phyloP scores from a whole-genome alignment of 2,797 vertebrate genomes.

The Pantherophis alleghaniensis region DNA sequence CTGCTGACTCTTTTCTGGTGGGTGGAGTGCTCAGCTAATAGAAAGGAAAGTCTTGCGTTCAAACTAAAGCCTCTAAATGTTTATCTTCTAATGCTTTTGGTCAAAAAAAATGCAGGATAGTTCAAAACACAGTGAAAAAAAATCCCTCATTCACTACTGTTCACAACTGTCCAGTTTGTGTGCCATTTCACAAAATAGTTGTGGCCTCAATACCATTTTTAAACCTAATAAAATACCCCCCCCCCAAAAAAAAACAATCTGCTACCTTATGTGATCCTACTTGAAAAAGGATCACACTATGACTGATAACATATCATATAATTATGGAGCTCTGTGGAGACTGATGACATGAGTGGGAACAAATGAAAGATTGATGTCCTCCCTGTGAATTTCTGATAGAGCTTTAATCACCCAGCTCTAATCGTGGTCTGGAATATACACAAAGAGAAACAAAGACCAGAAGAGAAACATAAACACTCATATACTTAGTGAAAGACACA shows the following conservation, averaged over 20 bases:
- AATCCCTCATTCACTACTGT: background rate
- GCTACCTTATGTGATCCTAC: background rate
- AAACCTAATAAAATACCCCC: background rate
- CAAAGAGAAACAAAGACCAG: background rate
- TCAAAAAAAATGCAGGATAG: background rate
- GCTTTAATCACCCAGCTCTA: background rate
- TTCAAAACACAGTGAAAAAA: background rate
- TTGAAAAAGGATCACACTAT: background rate
- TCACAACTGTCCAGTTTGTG: background rate
- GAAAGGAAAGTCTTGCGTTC: background rate
- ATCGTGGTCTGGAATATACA: background rate
- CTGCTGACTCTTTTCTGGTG: background rate
- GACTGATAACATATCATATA: background rate
- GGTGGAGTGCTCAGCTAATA: no score
- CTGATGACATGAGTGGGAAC: background rate
- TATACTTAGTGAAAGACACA: background rate
- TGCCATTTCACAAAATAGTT: background rate
- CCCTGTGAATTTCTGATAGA: background rate
- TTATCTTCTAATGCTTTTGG: background rate
- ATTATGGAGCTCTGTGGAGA: background rate
- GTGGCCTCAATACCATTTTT: no score
- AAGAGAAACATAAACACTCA: background rate
- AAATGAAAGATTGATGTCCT: background rate
- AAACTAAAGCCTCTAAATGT: background rate
- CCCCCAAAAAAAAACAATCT: no score